These are phyloP conservation scores for Metellina segmentata DNA, from an alignment of 2,888 invertebrate genomes.

Conservation along the genomic window DNA sequence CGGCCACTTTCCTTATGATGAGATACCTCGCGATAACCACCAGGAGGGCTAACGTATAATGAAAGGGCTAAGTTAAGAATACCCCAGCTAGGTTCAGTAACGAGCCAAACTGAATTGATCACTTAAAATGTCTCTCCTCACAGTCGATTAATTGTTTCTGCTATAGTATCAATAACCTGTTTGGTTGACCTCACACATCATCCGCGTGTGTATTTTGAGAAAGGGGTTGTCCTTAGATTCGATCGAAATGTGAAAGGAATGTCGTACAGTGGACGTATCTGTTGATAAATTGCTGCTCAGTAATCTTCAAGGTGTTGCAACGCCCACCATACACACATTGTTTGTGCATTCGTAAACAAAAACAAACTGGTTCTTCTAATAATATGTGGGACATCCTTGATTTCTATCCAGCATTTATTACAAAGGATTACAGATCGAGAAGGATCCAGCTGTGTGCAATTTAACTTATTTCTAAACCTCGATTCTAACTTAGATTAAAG, in stretches of 20 bases:
- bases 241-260: not conserved
- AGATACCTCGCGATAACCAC: no score
- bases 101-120: no score
- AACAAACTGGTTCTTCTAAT: not conserved
- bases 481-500: no score
- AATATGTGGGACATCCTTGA: not conserved
- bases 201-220: not conserved
- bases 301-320: not conserved
- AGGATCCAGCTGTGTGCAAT: no score
- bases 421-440: no score
- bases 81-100: no score
- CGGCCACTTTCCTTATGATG: no score
- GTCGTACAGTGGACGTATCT: not conserved
- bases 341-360: not conserved
- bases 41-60: no score
- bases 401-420: not conserved
- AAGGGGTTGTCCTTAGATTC: not conserved
- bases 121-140: no score
- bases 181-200: not conserved
- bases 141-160: no score
- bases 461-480: no score
- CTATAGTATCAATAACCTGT: not conserved
- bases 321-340: not conserved
- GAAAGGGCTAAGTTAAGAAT: no score
- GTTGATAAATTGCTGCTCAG: not conserved